Evolutionary conservation across 2,888 invertebrate species (phyloP).

Genomic region (Noctua janthe): DNA sequence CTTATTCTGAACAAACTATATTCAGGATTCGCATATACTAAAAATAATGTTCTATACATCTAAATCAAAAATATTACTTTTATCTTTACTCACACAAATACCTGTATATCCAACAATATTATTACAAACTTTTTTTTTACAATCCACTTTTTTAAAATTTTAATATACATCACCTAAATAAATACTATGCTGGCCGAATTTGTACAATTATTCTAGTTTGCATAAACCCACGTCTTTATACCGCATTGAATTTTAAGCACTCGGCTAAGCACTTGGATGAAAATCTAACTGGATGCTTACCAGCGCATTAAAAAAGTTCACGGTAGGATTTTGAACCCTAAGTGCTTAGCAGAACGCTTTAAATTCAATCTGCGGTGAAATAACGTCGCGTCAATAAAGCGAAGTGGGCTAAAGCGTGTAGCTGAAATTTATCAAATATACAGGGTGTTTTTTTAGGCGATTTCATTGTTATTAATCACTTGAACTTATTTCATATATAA

Average conservation of each 20-base stretch:
- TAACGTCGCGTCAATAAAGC: not conserved
- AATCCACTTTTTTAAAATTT: not conserved
- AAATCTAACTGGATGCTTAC: not conserved
- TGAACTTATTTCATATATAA: not conserved
- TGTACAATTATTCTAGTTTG: constrained; percentile 34
- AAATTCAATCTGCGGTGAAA: not conserved
- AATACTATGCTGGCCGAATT: constrained; percentile 28
- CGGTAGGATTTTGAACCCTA: not conserved
- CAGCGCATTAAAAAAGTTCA: not conserved
- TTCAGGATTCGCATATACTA: no score
- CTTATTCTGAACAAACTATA: no score
- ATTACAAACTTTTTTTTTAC: not conserved
- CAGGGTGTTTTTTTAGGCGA: not conserved
- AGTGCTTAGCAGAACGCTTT: not conserved
- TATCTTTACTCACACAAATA: not conserved
- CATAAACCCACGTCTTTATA: not conserved
- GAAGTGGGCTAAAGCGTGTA: not conserved
- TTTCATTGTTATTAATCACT: not conserved
- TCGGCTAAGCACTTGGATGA: not conserved
- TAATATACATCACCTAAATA: not conserved
- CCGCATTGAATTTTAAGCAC: not conserved
- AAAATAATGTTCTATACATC: not conserved
- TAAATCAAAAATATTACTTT: no score
- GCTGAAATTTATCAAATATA: constrained; percentile 9
- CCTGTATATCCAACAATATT: not conserved